phyloP scores from a whole-genome alignment of 1,140 invertebrate genomes.

The Ceratosolen fusciceps region DNA sequence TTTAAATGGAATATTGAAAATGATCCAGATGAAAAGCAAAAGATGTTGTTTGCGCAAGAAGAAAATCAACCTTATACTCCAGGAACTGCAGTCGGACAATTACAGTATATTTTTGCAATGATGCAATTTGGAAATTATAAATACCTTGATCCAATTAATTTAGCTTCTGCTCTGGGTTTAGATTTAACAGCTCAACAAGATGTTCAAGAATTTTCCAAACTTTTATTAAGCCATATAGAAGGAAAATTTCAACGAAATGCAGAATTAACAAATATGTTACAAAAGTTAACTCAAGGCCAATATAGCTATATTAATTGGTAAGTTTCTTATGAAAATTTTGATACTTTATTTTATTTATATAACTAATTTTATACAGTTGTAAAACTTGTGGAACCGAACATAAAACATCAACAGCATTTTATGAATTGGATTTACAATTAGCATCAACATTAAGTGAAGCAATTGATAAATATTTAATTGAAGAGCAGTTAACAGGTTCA shows the following conservation, averaged over 20 bases:
- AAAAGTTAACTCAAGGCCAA: constrained; percentile 76
- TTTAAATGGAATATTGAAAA: constrained; percentile 76
- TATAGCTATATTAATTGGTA: constrained; percentile 79
- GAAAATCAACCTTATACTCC: constrained; percentile 63
- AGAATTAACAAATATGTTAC: constrained; percentile 72
- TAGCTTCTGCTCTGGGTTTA: constrained; percentile 77
- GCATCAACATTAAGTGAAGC: constrained; percentile 76
- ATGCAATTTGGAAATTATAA: constrained; percentile 76
- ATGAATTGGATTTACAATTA: constrained; percentile 79
- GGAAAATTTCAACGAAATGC: constrained; percentile 70
- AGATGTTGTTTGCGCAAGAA: constrained; percentile 54
- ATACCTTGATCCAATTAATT: constrained; percentile 76
- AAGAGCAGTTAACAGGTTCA: constrained; percentile 78
- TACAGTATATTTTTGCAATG: constrained; percentile 80
- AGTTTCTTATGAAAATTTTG: constrained; percentile 45
- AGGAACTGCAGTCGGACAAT: constrained; percentile 73
- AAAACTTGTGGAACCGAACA: constrained; percentile 76
- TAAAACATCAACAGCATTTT: constrained; percentile 75
- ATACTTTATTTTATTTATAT: constrained; percentile 25
- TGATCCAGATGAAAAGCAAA: constrained; percentile 69
- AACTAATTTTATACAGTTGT: constrained; percentile 69
- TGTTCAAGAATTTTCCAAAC: constrained; percentile 83
- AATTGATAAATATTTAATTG: constrained; percentile 77
- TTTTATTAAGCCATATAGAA: constrained; percentile 78
- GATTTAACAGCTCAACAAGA: constrained; percentile 79